A percentile compares a stretch with the other conserved stretches of the same genome.
Conservation (phyloP, 2,113 vertebrate genomes). For the Mugil cephalus region DNA sequence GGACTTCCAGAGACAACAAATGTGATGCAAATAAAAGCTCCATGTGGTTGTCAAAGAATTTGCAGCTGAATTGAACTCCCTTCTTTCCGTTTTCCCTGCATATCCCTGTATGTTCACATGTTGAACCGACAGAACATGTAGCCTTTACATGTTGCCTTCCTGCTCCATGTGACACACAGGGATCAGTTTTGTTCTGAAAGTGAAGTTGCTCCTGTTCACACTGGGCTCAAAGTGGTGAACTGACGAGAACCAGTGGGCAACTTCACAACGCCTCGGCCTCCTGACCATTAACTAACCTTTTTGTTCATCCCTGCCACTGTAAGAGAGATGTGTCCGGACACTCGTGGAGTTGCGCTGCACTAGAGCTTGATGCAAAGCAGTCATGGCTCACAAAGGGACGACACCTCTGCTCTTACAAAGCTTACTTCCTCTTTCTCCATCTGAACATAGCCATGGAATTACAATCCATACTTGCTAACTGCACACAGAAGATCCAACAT, state of each 20-base stretch:
- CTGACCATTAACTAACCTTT: slow-evolving; percentile 47
- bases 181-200: slow-evolving; percentile 36
- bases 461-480: slow-evolving; percentile 56
- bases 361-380: slow-evolving; percentile 39
- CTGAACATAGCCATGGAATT: slow-evolving; percentile 66
- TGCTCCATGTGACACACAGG: slow-evolving; percentile 66
- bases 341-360: slow-evolving; percentile 19
- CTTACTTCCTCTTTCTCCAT: slow-evolving; percentile 69
- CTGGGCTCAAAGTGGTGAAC: background rate
- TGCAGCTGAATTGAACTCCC: slow-evolving; percentile 60
- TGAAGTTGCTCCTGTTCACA: slow-evolving; percentile 65
- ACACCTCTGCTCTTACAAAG: slow-evolving; percentile 76
- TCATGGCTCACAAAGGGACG: slow-evolving; percentile 41
- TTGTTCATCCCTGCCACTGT: slow-evolving; percentile 54
- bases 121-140: slow-evolving; percentile 28
- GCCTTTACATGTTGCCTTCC: slow-evolving; percentile 25
- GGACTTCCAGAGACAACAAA: background rate
- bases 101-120: slow-evolving; percentile 72
- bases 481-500: slow-evolving; percentile 66
- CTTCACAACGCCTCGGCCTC: slow-evolving; percentile 61
- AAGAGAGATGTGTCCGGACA: slow-evolving; percentile 71
- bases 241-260: slow-evolving; percentile 47
- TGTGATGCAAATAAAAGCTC: background rate
- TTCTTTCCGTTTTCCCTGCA: slow-evolving; percentile 31
- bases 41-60: slow-evolving; percentile 16